A percentile compares a stretch with the other conserved stretches of the same genome.
Conservation (phyloP, 2,113 vertebrate genomes). For the Microtus richardsoni region DNA sequence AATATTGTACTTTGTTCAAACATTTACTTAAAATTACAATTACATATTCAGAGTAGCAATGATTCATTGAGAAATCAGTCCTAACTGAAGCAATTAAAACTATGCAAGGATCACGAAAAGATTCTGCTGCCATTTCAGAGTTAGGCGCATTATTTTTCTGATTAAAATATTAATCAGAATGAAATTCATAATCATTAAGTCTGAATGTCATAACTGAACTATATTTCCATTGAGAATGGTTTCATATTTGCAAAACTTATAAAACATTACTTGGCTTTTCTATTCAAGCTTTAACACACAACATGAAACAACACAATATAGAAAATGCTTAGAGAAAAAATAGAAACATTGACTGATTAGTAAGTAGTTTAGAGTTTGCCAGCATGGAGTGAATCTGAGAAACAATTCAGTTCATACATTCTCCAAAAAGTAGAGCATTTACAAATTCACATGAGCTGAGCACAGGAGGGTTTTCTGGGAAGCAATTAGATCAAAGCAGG, state of each 20-base stretch:
- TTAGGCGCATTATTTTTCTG: background rate
- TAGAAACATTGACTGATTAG: background rate
- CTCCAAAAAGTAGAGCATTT: background rate
- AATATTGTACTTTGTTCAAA: constrained; percentile 32
- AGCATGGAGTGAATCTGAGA: background rate
- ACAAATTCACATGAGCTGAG: too few relatives aligned
- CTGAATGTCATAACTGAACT: constrained; percentile 10
- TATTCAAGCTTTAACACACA: background rate
- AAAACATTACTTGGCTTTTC: background rate
- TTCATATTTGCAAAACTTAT: constrained; percentile 39
- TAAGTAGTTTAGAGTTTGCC: background rate
- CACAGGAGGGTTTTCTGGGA: background rate
- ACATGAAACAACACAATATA: background rate
- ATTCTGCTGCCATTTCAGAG: background rate
- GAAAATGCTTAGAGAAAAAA: background rate
- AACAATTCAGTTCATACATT: background rate
- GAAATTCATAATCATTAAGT: background rate
- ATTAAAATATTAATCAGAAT: constrained; percentile 25
- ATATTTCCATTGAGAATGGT: constrained; percentile 20
- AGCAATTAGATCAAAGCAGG: background rate
- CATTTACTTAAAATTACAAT: constrained; percentile 45
- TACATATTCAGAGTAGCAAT: constrained; percentile 32
- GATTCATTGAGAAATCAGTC: background rate
- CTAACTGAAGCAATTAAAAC: constrained; percentile 45
- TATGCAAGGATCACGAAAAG: background rate